Conservation (phyloP, 53 echinoderm and acorn worm genomes). For the Luidia sarsii region DNA sequence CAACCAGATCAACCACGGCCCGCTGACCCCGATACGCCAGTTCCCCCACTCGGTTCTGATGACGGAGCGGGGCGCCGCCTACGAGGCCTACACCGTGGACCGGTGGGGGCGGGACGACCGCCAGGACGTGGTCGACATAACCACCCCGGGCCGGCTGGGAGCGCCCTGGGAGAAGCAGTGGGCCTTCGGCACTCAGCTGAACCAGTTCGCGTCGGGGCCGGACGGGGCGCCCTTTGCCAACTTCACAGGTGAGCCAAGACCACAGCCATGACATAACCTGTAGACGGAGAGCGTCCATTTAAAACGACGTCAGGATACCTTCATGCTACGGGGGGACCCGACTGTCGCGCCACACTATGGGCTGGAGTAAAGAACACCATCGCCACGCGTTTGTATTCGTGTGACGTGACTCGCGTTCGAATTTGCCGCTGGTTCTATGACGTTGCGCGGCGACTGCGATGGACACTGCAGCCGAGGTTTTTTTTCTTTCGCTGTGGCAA, state of each 20-base stretch:
- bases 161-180: conserved; percentile 79
- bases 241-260: conserved; percentile 78
- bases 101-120: conserved; percentile 69
- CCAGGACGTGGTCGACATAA: conserved; percentile 67
- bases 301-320: too few relatives aligned
- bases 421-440: too few relatives aligned
- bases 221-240: conserved; percentile 74
- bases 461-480: too few relatives aligned
- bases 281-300: too few relatives aligned
- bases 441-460: too few relatives aligned
- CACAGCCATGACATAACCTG: too few relatives aligned
- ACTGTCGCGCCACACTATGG: too few relatives aligned
- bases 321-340: too few relatives aligned
- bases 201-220: conserved; percentile 83
- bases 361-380: too few relatives aligned
- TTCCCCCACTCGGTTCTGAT: conserved; percentile 85
- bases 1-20: conserved; percentile 85
- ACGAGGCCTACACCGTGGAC: conserved; percentile 85
- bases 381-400: too few relatives aligned
- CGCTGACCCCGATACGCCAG: conserved; percentile 71
- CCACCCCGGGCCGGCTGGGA: conserved; percentile 68
- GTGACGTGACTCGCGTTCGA: too few relatives aligned
- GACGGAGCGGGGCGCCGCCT: conserved; percentile 66
- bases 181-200: conserved; percentile 64
- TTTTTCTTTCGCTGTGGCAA: too few relatives aligned